These are phyloP conservation scores for Neocrepidodera transversa DNA, from an alignment of 2,888 invertebrate species.

Conservation along the genomic window DNA sequence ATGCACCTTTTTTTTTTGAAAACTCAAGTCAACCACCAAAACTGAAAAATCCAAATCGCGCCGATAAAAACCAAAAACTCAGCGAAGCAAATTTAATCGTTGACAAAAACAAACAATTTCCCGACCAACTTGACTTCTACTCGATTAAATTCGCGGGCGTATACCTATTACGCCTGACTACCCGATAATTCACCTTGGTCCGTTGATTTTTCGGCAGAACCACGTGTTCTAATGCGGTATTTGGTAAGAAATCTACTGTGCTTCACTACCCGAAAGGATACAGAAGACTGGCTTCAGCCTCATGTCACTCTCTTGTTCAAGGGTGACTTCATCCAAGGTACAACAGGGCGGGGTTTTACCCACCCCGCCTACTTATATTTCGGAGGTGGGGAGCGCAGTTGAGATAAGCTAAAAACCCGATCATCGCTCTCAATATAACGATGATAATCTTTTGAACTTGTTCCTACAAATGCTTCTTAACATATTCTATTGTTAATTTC, in stretches of 20 bases:
- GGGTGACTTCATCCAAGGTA: conserved; percentile 60
- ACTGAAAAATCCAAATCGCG: conserved; percentile 25
- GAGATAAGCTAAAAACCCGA: conserved; percentile 34
- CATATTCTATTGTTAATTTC: no score
- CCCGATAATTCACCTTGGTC: conserved; percentile 57
- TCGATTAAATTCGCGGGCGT: conserved; percentile 53
- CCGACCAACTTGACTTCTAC: conserved; percentile 42
- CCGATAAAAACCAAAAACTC: conserved; percentile 28
- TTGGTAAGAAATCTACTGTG: conserved; percentile 49
- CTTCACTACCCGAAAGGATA: conserved; percentile 58
- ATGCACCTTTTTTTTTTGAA: conserved; percentile 9
- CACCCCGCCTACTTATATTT: conserved; percentile 38
- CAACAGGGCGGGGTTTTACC: conserved; percentile 48
- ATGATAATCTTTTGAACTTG: neutral
- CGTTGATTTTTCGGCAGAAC: conserved; percentile 52
- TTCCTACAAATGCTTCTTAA: neutral
- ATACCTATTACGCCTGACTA: conserved; percentile 57
- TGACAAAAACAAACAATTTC: conserved; percentile 36
- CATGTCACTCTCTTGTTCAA: conserved; percentile 60
- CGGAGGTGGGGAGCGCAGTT: conserved; percentile 27
- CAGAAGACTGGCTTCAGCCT: conserved; percentile 59
- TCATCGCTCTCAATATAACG: conserved; percentile 24
- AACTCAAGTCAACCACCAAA: conserved; percentile 15
- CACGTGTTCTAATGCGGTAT: conserved; percentile 57
- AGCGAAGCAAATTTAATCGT: conserved; percentile 32